Evolutionary conservation across 2,113 vertebrate species (phyloP).

Genomic region (Cisticola juncidis): DNA sequence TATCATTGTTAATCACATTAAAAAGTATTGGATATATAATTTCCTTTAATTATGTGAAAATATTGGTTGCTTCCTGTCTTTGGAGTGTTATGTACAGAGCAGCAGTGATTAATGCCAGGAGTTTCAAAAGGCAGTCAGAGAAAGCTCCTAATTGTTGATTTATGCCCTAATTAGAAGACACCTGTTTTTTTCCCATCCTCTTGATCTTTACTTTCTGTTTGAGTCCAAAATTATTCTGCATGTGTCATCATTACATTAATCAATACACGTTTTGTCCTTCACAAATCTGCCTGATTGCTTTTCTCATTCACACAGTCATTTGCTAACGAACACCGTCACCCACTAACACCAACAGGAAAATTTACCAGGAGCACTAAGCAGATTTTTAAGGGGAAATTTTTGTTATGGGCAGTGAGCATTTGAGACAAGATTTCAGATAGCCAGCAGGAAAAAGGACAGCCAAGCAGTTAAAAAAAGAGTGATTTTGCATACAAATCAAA

Average conservation of each 20-base stretch:
- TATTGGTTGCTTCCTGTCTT: conserved; percentile 56
- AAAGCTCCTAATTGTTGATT: neutral
- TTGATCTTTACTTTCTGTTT: conserved; percentile 44
- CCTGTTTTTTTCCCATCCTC: neutral
- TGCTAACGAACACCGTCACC: conserved; percentile 46
- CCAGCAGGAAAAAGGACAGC: neutral
- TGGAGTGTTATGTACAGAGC: neutral
- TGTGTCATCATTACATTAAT: conserved; percentile 57
- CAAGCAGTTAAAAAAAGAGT: accelerated
- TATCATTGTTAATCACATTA: conserved; percentile 61
- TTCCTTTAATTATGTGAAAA: conserved; percentile 67
- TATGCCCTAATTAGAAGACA: neutral
- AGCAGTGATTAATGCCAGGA: neutral
- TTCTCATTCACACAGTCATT: conserved; percentile 66
- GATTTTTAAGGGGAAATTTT: neutral
- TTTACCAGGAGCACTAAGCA: conserved; percentile 26
- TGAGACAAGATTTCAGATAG: neutral
- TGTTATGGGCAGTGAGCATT: neutral
- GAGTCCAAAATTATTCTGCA: conserved; percentile 32
- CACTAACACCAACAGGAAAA: conserved; percentile 13
- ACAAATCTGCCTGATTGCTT: conserved; percentile 64
- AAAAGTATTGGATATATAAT: conserved; percentile 65
- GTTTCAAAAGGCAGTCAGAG: neutral
- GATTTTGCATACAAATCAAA: neutral
- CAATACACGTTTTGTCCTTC: conserved; percentile 65